Conservation (phyloP, 2,888 invertebrate species). For the Callyntrura guangdongensis region DNA sequence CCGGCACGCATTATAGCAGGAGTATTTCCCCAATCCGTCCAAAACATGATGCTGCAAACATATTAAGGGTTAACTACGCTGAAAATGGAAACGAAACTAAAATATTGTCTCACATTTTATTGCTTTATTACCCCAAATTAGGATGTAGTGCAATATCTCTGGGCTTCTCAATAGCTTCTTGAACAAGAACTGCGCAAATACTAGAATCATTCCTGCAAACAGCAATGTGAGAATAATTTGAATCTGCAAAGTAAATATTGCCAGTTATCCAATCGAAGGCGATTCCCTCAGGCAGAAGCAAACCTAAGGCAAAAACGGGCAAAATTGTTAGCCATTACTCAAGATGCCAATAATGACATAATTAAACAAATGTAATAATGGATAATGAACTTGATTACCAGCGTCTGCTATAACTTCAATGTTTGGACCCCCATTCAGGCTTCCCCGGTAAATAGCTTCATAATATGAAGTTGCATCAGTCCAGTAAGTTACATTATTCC, state of each 20-base stretch:
- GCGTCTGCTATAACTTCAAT: slow-evolving; percentile 79
- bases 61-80: too few species aligned
- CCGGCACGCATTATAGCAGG: slow-evolving; percentile 92
- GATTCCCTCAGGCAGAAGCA: slow-evolving; percentile 91
- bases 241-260: slow-evolving; percentile 94
- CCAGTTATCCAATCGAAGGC: slow-evolving; percentile 92
- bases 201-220: slow-evolving; percentile 91
- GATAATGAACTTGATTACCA: too few species aligned
- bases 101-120: too few species aligned
- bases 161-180: slow-evolving; percentile 89
- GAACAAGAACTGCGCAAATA: slow-evolving; percentile 89
- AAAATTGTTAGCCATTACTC: too few species aligned
- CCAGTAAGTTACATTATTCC: slow-evolving; percentile 91
- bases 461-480: slow-evolving; percentile 90
- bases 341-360: too few species aligned
- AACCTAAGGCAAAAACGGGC: slow-evolving; percentile 87
- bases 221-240: slow-evolving; percentile 90
- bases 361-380: too few species aligned
- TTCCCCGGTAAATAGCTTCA: slow-evolving; percentile 90
- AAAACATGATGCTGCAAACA: slow-evolving; percentile 91
- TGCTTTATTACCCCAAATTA: slow-evolving; percentile 89
- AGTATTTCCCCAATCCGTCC: slow-evolving; percentile 94
- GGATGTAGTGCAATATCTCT: slow-evolving; percentile 91
- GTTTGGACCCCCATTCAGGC: slow-evolving; percentile 87
- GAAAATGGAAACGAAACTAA: too few species aligned